Conservation (phyloP, 2,888 invertebrate species). For the Philopedon plagiatum region DNA sequence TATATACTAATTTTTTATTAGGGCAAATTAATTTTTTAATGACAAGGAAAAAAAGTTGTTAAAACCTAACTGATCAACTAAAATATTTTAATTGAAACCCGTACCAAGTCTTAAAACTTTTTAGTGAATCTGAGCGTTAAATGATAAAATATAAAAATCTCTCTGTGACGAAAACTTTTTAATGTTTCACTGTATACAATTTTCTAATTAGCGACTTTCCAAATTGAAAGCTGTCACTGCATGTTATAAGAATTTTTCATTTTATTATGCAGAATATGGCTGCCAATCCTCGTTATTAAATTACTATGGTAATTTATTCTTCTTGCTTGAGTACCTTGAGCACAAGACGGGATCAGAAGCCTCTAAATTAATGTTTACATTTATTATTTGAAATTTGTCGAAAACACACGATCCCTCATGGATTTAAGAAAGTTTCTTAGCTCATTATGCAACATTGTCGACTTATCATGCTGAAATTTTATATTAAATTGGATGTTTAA, state of each 20-base stretch:
- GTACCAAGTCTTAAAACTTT: too few species aligned
- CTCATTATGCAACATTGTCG: background rate
- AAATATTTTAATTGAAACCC: too few species aligned
- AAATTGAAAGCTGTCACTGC: too few species aligned
- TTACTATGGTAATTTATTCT: conserved; percentile 5
- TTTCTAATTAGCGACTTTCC: too few species aligned
- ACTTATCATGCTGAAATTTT: background rate
- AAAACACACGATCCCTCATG: background rate
- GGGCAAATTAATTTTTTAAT: too few species aligned
- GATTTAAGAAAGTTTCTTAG: background rate
- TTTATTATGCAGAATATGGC: background rate
- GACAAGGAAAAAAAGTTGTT: too few species aligned
- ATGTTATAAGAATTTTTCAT: background rate
- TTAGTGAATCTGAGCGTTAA: too few species aligned
- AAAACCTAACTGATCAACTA: too few species aligned
- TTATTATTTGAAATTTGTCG: conserved; percentile 2
- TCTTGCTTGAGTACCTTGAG: background rate
- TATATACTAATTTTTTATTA: too few species aligned
- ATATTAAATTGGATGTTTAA: background rate
- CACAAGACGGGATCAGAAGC: background rate
- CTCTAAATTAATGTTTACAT: background rate
- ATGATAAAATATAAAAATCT: too few species aligned
- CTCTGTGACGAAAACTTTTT: too few species aligned
- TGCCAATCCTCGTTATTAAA: background rate
- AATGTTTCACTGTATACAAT: too few species aligned